Conservation (phyloP, 2,797 vertebrate genomes). For the Chelidonichthys spinosus region DNA sequence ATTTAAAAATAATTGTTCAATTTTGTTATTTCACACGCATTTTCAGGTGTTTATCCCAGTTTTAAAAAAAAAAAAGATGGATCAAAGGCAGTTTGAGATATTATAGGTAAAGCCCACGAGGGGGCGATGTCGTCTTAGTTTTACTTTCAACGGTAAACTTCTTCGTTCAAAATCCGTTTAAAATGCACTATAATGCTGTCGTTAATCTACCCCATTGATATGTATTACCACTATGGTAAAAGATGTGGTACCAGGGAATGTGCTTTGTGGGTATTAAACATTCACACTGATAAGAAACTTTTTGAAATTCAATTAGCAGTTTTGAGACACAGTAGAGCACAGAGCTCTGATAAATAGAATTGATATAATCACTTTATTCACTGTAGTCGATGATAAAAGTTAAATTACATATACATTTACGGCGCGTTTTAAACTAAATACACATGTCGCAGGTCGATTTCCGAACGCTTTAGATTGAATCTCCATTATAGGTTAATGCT, state of each 20-base stretch:
- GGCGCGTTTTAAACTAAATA: no score
- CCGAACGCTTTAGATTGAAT: neutral
- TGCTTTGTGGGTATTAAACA: neutral
- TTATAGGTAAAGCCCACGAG: slow-evolving; percentile 41
- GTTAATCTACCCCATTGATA: neutral
- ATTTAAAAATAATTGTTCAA: slow-evolving; percentile 60
- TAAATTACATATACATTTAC: neutral
- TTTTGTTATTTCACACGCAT: slow-evolving; percentile 31
- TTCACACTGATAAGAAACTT: neutral
- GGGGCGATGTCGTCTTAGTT: slow-evolving; percentile 25
- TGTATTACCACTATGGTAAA: neutral
- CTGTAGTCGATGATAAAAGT: neutral
- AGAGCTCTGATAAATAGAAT: neutral
- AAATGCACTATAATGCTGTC: neutral
- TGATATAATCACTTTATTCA: neutral
- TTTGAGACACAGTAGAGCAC: neutral
- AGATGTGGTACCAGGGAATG: neutral
- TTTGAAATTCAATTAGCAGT: slow-evolving; percentile 4
- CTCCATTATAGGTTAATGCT: accelerated
- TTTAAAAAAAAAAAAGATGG: no score
- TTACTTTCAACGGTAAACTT: neutral
- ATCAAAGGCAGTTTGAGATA: neutral
- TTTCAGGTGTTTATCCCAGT: neutral
- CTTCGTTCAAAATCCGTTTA: neutral
- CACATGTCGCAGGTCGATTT: accelerated